A percentile compares a stretch with the other conserved stretches of the same genome.
These are phyloP conservation scores for Crossocerus cetratus DNA, from an alignment of 2,888 invertebrate species.

Conservation along the genomic window DNA sequence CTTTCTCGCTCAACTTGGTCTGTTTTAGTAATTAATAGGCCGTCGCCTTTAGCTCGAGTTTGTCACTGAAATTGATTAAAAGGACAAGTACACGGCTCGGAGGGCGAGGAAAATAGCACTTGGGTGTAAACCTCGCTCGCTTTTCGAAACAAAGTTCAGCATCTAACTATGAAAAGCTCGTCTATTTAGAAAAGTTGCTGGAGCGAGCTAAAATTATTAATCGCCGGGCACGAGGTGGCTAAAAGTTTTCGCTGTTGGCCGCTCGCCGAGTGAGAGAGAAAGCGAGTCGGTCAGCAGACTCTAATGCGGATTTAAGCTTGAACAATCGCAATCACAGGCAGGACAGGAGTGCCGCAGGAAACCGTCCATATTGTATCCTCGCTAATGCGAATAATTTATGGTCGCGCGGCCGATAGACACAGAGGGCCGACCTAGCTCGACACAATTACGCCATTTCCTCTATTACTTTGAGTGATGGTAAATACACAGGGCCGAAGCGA, in stretches of 20 bases:
- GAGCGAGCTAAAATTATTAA: no score
- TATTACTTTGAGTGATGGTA: not conserved
- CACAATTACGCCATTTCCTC: not conserved
- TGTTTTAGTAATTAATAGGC: not conserved
- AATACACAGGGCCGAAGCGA: not conserved
- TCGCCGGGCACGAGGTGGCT: no score
- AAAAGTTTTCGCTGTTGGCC: no score
- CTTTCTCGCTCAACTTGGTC: not conserved
- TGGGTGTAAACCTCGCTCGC: not conserved
- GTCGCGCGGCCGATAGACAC: conserved; percentile 23
- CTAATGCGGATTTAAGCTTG: conserved; percentile 35
- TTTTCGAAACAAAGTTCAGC: not conserved
- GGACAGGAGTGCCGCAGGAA: conserved; percentile 53
- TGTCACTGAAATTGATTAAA: no score
- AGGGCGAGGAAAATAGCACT: no score
- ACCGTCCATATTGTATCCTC: conserved; percentile 37
- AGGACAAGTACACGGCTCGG: no score
- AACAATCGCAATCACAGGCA: conserved; percentile 32
- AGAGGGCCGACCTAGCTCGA: not conserved
- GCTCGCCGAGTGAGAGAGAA: no score
- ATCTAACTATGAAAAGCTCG: no score
- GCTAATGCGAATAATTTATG: conserved; percentile 19
- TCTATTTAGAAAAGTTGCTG: no score
- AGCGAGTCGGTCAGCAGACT: conserved; percentile 3
- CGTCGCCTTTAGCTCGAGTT: not conserved